A percentile compares a stretch with the other conserved stretches of the same genome.
Evolutionary conservation across 2,797 vertebrate genomes (phyloP).

Genomic region (Varecia variegata): DNA sequence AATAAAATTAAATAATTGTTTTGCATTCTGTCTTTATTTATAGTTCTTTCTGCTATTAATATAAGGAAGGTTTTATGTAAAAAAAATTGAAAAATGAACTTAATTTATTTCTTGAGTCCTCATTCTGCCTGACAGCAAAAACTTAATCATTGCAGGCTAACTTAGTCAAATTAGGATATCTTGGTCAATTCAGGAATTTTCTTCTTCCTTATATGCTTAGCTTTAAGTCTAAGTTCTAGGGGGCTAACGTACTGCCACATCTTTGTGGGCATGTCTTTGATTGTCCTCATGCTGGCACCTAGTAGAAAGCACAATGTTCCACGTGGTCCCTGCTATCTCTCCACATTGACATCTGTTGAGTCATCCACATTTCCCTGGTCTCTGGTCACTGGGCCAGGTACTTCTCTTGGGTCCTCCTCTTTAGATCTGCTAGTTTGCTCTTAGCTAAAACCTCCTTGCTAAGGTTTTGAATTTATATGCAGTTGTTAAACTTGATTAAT

Average conservation of each 20-base stretch:
- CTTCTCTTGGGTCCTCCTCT: not conserved
- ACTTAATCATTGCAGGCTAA: not conserved
- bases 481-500: not conserved
- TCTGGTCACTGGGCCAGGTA: not conserved
- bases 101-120: not conserved
- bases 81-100: not conserved
- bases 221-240: not conserved
- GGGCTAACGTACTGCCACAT: not conserved
- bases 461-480: not conserved
- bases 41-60: not conserved
- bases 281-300: not conserved
- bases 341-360: not conserved
- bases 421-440: not conserved
- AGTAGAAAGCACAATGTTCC: not conserved
- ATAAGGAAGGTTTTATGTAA: not conserved
- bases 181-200: not conserved
- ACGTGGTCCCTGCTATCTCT: not conserved
- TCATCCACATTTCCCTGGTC: not conserved
- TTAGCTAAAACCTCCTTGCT: not conserved
- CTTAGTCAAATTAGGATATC: not conserved
- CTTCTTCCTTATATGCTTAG: not conserved
- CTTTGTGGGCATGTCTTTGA: not conserved
- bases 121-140: not conserved
- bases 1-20: not conserved
- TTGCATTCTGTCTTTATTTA: not conserved